A percentile compares a stretch with the other conserved stretches of the same genome.
Evolutionary conservation across 2,113 vertebrate species (phyloP).

Genomic region (Prinia subflava): DNA sequence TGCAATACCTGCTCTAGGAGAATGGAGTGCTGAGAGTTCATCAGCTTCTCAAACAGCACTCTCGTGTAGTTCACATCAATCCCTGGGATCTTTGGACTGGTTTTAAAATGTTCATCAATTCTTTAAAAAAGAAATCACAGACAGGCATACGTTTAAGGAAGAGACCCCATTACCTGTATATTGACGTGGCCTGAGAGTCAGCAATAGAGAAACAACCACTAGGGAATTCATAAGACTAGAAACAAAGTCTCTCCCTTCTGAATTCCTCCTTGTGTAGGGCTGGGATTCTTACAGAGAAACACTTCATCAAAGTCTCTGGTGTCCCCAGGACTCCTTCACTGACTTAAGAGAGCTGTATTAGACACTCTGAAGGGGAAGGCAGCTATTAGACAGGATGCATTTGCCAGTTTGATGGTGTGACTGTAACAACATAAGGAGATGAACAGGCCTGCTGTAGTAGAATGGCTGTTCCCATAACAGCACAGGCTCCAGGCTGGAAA

Average conservation of each 20-base stretch:
- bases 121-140: constrained; percentile 67
- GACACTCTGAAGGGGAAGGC: background rate
- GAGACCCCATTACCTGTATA: background rate
- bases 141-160: background rate
- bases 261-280: background rate
- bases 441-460: background rate
- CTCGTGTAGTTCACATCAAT: constrained; percentile 90
- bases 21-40: constrained; percentile 86
- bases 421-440: background rate
- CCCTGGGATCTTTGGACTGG: constrained; percentile 91
- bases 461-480: background rate
- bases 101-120: constrained; percentile 95
- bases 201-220: background rate
- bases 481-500: background rate
- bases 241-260: background rate
- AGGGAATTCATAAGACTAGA: background rate
- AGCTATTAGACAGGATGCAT: background rate
- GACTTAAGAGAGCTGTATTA: background rate
- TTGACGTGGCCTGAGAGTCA: background rate
- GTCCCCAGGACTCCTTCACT: background rate
- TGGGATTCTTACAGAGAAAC: background rate
- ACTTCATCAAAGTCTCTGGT: background rate
- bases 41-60: constrained; percentile 88
- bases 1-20: constrained; percentile 90
- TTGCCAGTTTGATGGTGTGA: background rate